Conservation (phyloP, 2,888 invertebrate species). For the Acanthosoma haemorrhoidale region DNA sequence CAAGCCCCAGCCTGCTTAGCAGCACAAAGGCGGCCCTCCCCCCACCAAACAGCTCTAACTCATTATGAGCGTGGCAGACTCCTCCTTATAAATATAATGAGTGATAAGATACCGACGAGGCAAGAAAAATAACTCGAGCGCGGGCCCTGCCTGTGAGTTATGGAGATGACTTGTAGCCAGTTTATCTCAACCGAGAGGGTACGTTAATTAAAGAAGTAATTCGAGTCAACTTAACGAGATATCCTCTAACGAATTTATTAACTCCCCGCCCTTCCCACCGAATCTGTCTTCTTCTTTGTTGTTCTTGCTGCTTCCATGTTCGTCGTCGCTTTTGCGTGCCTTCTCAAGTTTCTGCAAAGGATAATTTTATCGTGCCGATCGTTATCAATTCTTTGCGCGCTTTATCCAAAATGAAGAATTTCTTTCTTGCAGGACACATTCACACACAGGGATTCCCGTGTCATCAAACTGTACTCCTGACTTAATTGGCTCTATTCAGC, state of each 20-base stretch:
- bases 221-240: conserved; percentile 9
- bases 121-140: neutral
- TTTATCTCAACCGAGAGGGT: conserved; percentile 1
- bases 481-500: too few species aligned
- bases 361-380: too few species aligned
- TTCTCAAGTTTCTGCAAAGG: too few species aligned
- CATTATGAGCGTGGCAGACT: neutral
- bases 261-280: neutral
- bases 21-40: neutral
- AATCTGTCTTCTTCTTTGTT: too few species aligned
- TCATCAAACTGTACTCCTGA: too few species aligned
- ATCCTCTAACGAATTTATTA: conserved; percentile 17
- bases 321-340: too few species aligned
- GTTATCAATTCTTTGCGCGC: too few species aligned
- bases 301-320: too few species aligned
- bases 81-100: conserved; percentile 16
- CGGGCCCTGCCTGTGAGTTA: neutral
- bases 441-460: too few species aligned
- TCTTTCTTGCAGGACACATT: too few species aligned
- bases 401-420: too few species aligned
- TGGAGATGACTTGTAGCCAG: conserved; percentile 4
- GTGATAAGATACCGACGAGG: conserved; percentile 10
- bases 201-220: conserved; percentile 19
- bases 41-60: neutral
- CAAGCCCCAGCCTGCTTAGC: neutral